Base-by-base conservation (phyloP, 2,888 invertebrate species). In the Tanypteryx hageni region DNA sequence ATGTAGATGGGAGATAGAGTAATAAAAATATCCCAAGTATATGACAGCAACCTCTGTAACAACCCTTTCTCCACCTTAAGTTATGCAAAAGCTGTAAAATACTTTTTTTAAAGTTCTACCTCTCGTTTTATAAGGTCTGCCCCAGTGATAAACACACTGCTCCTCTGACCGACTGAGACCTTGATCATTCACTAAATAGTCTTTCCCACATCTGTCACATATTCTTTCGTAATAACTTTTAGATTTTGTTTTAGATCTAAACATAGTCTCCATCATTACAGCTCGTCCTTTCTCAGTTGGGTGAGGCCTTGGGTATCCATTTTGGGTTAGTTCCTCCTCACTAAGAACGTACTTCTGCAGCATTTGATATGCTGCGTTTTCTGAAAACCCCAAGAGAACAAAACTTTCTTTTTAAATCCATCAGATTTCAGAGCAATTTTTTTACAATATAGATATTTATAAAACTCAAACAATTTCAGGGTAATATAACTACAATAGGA, bases 91-190 rank as follows among this genome's bases (percentile, higher is more conserved):
- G 11, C 11, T 18, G 14, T 11, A 84, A 57, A 14, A 58, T 16
- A 83, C 92, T 68, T 92, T 92, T 93, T 92, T 92, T 85, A 92
- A 92, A 22, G 95, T 96, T 94, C 97, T 97, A 93, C 97, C 97
- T 94, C 97, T 94, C 94, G 97, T 95, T 94, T 98, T 96, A 95
- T 97, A 97, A 94, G 97, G 97, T 93, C 97, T 97, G 92, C 99
- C 98, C 95, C 98, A 98, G 95, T 99, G 99, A 95, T 98, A 99
- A 94, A 98, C 96, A 95, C 99, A 99, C 94, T 98, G 97, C 94
- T 98, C 98, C 93, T 96, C 96, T 13, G 96, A 95, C 0, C 96
- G 95, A 92, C 97, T 96, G 93, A 97, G 96, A 4, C 99, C 98
- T 94, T 97, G 97, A 93, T 97, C 97, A 94, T 97, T 96, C 0